Base-by-base conservation (phyloP, 1,140 invertebrate genomes). In the Drosophila baimaii region DNA sequence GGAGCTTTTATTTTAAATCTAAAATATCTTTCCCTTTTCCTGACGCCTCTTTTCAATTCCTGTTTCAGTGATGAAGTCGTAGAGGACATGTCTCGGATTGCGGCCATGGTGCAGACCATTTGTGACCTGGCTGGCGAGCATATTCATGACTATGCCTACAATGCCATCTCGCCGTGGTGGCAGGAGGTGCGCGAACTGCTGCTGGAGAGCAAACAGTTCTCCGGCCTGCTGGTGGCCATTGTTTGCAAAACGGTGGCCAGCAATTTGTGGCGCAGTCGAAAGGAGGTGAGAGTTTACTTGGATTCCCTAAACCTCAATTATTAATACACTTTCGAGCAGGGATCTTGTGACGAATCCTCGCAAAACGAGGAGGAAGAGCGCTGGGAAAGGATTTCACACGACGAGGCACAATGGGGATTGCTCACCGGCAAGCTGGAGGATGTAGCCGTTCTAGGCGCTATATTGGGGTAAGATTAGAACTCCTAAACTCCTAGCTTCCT, bases 381-480 rank as follows among this genome's bases (percentile, higher is more conserved):
- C 29, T 98, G 96, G 96, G 97, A 98, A 92, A 95, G 95, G 62
- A 93, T 98, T 19, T 96, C 96, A 15, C 94, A 96, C 68, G 97
- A 98, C 89, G 95, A 95, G 76, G 96, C 97, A 62, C 94, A 96
- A 88, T 98, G 98, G 96, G 96, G 95, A 21, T 91, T 97, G 29
- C 92, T 98, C 9, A 96, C 97, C 21, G 96, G 95, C 65, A 98
- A 98, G 93, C 93, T 98, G 62, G 97, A 98, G 91, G 97, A 98
- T 92, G 94, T 98, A 37, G 94, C 97, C 6, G 93, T 97, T 52
- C 92, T 99, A 6, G 95, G 95, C 79, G 95, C 95, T 39, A 15
- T 43, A 29, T 0, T 96, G 33, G 93, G 94, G 91, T 95, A 93
- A 64, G 43, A 47, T 5, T 12, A 7, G 1, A 33, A 25, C 2